Conservation (phyloP, 92 coral and sea anemone genomes). For the Virgularia gustaviana region DNA sequence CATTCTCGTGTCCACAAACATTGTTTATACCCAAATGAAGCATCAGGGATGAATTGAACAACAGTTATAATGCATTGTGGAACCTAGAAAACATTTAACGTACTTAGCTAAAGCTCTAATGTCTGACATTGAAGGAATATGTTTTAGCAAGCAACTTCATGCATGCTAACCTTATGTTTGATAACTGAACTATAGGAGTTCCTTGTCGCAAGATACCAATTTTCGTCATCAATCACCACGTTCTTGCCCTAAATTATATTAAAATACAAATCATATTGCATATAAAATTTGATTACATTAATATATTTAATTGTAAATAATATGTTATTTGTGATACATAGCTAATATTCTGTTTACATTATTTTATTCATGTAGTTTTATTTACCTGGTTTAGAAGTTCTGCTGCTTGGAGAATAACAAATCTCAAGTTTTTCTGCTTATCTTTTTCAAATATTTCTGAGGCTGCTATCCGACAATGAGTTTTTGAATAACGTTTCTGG, state of each 20-base stretch:
- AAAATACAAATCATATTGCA: neutral
- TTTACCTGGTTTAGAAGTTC: slow-evolving; percentile 52
- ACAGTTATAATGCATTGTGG: slow-evolving; percentile 42
- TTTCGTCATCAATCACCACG: slow-evolving; percentile 70
- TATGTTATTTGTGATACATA: neutral
- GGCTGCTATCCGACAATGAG: slow-evolving; percentile 58
- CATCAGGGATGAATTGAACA: slow-evolving; percentile 37
- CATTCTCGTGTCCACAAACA: slow-evolving; percentile 70
- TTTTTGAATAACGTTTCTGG: slow-evolving; percentile 34
- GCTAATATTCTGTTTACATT: no score
- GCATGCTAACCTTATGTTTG: slow-evolving; percentile 52
- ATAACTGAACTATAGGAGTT: slow-evolving; percentile 51
- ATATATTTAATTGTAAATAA: neutral
- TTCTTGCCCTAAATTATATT: slow-evolving; percentile 41
- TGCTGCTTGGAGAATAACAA: slow-evolving; percentile 57
- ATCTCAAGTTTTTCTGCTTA: slow-evolving; percentile 52
- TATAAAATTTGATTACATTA: neutral
- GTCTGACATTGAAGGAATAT: neutral
- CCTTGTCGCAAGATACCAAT: slow-evolving; percentile 51
- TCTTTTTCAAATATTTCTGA: slow-evolving; percentile 56
- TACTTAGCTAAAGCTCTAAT: no score
- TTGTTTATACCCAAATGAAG: slow-evolving; percentile 43
- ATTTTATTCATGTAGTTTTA: neutral
- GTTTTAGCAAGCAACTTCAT: neutral
- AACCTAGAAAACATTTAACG: slow-evolving; percentile 49